These are phyloP conservation scores for Neosalanx taihuensis DNA, from an alignment of 2,797 vertebrate species.

Conservation along the genomic window DNA sequence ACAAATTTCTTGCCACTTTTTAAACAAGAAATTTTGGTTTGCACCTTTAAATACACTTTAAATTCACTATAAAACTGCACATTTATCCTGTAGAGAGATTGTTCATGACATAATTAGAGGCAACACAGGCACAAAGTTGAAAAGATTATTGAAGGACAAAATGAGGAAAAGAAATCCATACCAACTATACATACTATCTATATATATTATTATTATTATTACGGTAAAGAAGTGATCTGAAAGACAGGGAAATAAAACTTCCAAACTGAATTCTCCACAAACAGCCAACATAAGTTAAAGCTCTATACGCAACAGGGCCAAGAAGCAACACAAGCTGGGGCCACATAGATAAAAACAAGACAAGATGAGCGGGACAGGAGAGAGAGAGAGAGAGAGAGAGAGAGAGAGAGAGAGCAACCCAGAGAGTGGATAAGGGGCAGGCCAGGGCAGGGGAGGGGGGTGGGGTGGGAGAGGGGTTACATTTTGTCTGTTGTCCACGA, in stretches of 20 bases:
- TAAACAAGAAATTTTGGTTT: slow-evolving; percentile 6
- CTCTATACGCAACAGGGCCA: neutral
- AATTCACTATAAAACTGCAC: slow-evolving; percentile 26
- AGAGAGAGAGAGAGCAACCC: slow-evolving; percentile 2
- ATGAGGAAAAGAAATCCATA: slow-evolving; percentile 7
- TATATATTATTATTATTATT: too few relatives aligned
- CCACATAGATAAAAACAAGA: slow-evolving; percentile 27
- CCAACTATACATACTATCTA: too few relatives aligned
- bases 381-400: slow-evolving; percentile 23
- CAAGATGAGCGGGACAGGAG: slow-evolving; percentile 13
- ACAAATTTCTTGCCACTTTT: neutral
- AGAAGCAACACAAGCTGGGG: neutral
- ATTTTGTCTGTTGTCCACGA: slow-evolving; percentile 77
- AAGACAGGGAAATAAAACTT: neutral
- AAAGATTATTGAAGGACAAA: slow-evolving; percentile 19
- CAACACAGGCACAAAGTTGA: neutral
- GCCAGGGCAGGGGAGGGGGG: slow-evolving; percentile 21
- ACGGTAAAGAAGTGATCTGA: neutral
- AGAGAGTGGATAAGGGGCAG: slow-evolving; percentile 21
- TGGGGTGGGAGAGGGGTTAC: slow-evolving; percentile 53
- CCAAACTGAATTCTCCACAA: slow-evolving; percentile 22
- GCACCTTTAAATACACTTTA: slow-evolving; percentile 19
- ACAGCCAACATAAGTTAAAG: slow-evolving; percentile 8
- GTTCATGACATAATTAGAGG: neutral
- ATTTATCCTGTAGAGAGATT: slow-evolving; percentile 39